Evolutionary conservation across 2,888 invertebrate genomes (phyloP), one percentile per base, ranked within the genome.

Genomic region (Eupsilia transversa): DNA sequence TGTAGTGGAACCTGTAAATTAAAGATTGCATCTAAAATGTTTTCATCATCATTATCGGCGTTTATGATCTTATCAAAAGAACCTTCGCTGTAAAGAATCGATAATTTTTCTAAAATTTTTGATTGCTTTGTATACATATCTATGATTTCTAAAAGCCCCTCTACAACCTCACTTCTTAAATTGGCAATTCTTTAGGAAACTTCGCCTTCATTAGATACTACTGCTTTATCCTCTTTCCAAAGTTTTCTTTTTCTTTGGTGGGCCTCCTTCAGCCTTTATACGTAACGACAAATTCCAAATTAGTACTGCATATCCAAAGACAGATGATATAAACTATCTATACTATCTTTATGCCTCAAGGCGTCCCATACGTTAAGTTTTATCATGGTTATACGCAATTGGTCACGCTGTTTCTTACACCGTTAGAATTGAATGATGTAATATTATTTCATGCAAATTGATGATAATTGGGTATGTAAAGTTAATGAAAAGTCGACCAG

Each of bases 401-500:
- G 56, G 77, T 74, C 74, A 80, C 66, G 69, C 72, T 75, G 56
- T 69, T 83, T 74, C 60, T 69, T 56, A 64, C 35, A 78, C 86
- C 84, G 84, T 84, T 83, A 83, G 56, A 72, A 63, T 60, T 57
- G 12, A 72, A 68, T 70, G 64, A 73, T 77, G 41, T 49, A 79
- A 72, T 80, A 72, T 72, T 68, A 65, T 80, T 68, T 43, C 35
- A 72, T 75, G 82, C 77, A 72, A 84, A 86, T 80, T 60, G 66
- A 41, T 60, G 30, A 57, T 72, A 65, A 75, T 79, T 77, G 57
- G 60, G 23, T 61, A 74, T 74, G 54, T 61, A 41, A 74, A 77
- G 56, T 70, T 67, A 70, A 57, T 77, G 30, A 80, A 64, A 57
- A 77, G 49, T 68, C 66, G 5, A 33, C 23, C n/a, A 54, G 38